These are phyloP conservation scores for Odontamblyopus lacepedii DNA, from an alignment of 2,797 vertebrate genomes.

Conservation along the genomic window DNA sequence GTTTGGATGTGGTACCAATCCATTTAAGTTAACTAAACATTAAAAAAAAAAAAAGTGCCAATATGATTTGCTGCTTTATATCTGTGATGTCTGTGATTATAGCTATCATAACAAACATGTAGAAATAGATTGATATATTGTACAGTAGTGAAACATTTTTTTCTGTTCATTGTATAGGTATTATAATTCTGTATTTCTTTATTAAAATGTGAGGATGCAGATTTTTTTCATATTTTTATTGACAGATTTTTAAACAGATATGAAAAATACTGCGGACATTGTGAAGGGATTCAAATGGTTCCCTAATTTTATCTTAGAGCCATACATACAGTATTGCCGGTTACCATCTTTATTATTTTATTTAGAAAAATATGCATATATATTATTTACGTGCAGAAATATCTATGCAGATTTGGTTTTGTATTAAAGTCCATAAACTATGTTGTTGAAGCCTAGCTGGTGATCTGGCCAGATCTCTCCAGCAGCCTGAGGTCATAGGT, in stretches of 20 bases:
- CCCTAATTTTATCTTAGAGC: too few species aligned
- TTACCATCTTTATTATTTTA: not conserved
- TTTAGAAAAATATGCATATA: not conserved
- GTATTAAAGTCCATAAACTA: conserved; percentile 27
- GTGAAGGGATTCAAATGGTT: not conserved
- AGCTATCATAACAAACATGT: not conserved
- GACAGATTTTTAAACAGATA: not conserved
- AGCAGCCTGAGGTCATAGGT: conserved; percentile 88
- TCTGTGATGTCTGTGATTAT: not conserved
- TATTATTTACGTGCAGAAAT: not conserved
- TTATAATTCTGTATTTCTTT: conserved; percentile 7
- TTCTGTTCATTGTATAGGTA: conserved; percentile 36
- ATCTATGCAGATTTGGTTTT: not conserved
- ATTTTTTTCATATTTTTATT: conserved; percentile 2
- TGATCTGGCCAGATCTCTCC: conserved; percentile 47
- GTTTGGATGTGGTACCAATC: not conserved
- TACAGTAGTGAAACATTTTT: not conserved
- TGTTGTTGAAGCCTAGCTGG: conserved; percentile 32
- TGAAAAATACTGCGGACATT: not conserved
- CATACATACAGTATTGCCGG: not conserved
- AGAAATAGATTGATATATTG: not conserved
- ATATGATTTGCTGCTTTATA: not conserved
- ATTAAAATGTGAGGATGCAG: not conserved
- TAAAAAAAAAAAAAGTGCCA: not conserved
- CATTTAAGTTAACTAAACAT: not conserved